Conservation (phyloP, 30 jellyfish, hydroid and myxozoan species). For the Hydra vulgaris region DNA sequence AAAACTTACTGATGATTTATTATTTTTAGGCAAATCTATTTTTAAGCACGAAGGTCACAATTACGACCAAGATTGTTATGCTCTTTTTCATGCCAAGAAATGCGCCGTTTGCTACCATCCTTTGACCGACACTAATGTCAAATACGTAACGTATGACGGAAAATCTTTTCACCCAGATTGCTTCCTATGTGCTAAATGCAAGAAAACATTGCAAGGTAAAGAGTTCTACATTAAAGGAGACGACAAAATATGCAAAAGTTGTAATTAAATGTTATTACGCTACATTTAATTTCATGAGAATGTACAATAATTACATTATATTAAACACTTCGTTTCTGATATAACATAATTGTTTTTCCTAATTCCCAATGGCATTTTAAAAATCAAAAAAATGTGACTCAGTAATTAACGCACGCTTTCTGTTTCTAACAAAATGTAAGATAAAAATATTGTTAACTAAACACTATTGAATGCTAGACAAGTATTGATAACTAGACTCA, state of each 20-base stretch:
- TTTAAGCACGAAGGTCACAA: constrained; percentile 25
- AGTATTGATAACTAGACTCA: no score
- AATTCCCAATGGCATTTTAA: background rate
- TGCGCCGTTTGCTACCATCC: constrained; percentile 30
- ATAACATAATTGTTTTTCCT: background rate
- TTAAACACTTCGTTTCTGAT: background rate
- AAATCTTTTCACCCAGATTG: constrained; percentile 22
- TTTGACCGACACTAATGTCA: constrained; percentile 20
- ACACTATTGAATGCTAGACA: no score
- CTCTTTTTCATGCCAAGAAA: constrained; percentile 22
- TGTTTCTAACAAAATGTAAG: no score
- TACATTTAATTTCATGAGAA: background rate
- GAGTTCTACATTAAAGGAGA: constrained; percentile 21
- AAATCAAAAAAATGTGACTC: background rate
- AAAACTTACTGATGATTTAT: no score
- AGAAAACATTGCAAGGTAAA: constrained; percentile 20
- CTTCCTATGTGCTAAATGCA: constrained; percentile 8
- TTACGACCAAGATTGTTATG: constrained; percentile 27
- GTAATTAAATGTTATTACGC: background rate
- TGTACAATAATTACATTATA: background rate
- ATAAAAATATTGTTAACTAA: no score
- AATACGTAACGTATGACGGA: constrained; percentile 21
- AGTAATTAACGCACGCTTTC: no score
- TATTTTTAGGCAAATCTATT: constrained; percentile 25
- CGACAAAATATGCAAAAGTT: constrained; percentile 16